A percentile compares a stretch with the other conserved stretches of the same genome.
These are phyloP conservation scores for Larimichthys crocea DNA, from an alignment of 2,113 vertebrate species.

Conservation along the genomic window DNA sequence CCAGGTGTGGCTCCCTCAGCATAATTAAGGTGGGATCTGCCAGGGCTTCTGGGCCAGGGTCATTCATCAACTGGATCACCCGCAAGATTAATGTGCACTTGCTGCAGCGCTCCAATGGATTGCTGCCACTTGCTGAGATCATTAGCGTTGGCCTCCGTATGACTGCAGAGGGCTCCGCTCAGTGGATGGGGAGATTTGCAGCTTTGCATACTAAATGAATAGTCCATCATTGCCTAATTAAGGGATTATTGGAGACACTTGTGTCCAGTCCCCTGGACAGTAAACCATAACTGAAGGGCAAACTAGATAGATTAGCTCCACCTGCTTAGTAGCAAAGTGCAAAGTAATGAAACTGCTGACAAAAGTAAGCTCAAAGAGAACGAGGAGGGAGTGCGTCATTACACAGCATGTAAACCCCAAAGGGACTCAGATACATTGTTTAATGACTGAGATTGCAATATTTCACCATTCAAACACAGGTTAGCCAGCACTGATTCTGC, in stretches of 20 bases:
- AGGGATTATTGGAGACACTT: constrained; percentile 85
- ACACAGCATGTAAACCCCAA: constrained; percentile 46
- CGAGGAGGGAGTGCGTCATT: constrained; percentile 55
- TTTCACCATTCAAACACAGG: constrained; percentile 24
- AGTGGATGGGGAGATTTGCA: constrained; percentile 79
- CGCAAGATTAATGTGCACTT: constrained; percentile 85
- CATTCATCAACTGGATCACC: constrained; percentile 85
- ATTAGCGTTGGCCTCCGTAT: constrained; percentile 82
- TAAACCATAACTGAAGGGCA: constrained; percentile 86
- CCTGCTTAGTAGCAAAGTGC: constrained; percentile 79
- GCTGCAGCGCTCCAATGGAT: constrained; percentile 83
- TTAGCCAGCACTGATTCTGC: constrained; percentile 30
- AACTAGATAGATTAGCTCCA: constrained; percentile 82
- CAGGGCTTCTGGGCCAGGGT: constrained; percentile 80
- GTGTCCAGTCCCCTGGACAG: constrained; percentile 82
- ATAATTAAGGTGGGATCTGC: constrained; percentile 86
- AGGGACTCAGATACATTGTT: constrained; percentile 46
- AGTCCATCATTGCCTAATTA: constrained; percentile 86
- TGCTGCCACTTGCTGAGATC: constrained; percentile 88
- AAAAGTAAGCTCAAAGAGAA: constrained; percentile 72
- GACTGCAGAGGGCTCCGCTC: constrained; percentile 74
- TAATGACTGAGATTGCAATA: constrained; percentile 64
- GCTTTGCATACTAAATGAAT: constrained; percentile 87
- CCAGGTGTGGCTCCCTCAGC: constrained; percentile 82
- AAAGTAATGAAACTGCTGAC: constrained; percentile 81